phyloP scores from a whole-genome alignment of 2,888 invertebrate genomes.

The Neoitamus cyanurus region DNA sequence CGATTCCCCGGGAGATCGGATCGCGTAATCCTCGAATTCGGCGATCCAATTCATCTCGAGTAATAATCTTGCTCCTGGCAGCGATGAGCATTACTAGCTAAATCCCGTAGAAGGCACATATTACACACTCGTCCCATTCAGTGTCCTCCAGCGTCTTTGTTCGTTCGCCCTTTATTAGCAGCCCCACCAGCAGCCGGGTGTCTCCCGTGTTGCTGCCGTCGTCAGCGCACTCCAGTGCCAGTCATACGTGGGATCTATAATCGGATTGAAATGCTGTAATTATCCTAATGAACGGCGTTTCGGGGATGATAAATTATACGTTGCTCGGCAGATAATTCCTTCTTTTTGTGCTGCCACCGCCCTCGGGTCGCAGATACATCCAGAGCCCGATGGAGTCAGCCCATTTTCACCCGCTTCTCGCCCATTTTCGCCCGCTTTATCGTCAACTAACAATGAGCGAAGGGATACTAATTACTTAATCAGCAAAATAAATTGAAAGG shows the following conservation, averaged over 20 bases:
- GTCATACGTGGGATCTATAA: constrained; percentile 46
- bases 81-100: background rate
- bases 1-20: background rate
- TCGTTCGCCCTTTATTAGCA: background rate
- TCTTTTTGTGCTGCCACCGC: constrained; percentile 8
- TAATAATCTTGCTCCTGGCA: background rate
- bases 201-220: background rate
- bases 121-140: background rate
- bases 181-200: background rate
- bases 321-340: constrained; percentile 47
- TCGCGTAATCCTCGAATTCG: background rate
- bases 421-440: constrained; percentile 39
- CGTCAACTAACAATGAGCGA: constrained; percentile 45
- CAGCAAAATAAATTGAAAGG: constrained; percentile 46
- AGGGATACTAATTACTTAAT: constrained; percentile 48
- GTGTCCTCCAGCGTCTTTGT: constrained; percentile 8
- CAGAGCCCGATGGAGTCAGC: background rate
- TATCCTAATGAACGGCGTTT: constrained; percentile 50
- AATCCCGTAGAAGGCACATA: background rate
- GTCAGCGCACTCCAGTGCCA: background rate
- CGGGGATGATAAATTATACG: constrained; percentile 48
- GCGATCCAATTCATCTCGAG: constrained; percentile 12
- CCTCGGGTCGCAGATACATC: background rate
- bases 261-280: constrained; percentile 51
- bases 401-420: background rate